Evolutionary conservation across 1,140 invertebrate species (phyloP), one percentile per base, ranked within the genome.

Genomic region (Aradophagus sp.): DNA sequence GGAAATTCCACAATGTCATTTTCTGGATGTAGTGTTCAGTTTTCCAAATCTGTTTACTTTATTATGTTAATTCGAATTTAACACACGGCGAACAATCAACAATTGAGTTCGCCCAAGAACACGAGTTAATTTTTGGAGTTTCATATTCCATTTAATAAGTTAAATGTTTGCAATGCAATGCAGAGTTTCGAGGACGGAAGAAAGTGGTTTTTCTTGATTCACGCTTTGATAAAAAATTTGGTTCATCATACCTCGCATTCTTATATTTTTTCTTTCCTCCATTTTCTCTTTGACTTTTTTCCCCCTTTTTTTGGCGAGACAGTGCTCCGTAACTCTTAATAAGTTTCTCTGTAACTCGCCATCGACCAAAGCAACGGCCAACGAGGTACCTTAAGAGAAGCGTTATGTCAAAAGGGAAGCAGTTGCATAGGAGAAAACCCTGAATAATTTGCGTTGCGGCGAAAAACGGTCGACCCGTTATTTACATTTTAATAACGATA

Each of bases 271-370:
- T 17, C 27, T 26, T 35, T 34, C 15, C 19, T 44, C 39, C 23
- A 35, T 34, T 50, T 23, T n/a, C n/a, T n/a, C n/a, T n/a, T n/a
- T n/a, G n/a, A 23, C 8, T 4, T 23, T 4, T 41, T 41, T 41
- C 23, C n/a, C 26, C 12, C 4, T 19, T 15, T 48, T 55, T 50
- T 15, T 17, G 27, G 14, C 50, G 15, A 62, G 41, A 69, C 39
- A 62, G 35, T 5, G 48, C 42, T 39, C 35, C 31, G 52, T 47
- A 63, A 70, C 26, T 70, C 52, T 63, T 70, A 70, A 70, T 70
- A 70, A 70, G 44, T 70, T 70, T 63, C 58, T 45, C 26, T 38
- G 53, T 44, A 48, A 63, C 29, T 59, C 41, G 27, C 32, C 10
- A 19, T 19, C 29, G 38, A 35, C 55, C 35, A 44, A 50, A 48